Evolutionary conservation across 2,113 vertebrate species (phyloP), one percentile per base, ranked within the genome.

Genomic region (Oncorhynchus clarkii): DNA sequence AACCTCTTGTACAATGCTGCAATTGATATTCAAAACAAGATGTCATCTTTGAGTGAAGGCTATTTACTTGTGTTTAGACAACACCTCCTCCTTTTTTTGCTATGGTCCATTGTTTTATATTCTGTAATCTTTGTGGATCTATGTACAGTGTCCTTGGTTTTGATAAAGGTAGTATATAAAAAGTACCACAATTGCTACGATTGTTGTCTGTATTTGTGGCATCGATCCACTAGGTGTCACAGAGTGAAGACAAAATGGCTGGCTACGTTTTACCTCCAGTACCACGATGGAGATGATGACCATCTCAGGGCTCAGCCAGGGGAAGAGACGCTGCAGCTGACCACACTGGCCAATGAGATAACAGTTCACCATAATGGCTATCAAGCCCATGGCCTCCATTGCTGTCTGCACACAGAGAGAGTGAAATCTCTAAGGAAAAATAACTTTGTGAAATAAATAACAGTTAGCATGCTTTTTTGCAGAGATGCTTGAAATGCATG

Each of bases 321-420:
- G 96, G 84, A 97, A 96, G 48, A 99, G 95, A 16, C 97, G 89
- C 85, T 97, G 97, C 8, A 99, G 95, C 89, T 99, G 97, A 24
- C 96, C 97, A 0, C 97, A 98, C 88, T 98, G 97, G 18, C 97
- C 96, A 14, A 99, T 96, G 90, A 99, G 92, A 89, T 97, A 98
- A 85, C 96, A 99, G 92, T 99, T 99, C 26, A 99, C 96, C 75
- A 99, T 93, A 34, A 99, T 98, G 67, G 97, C 97, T 82, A 99
- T 87, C 51, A 98, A 88, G 0, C 97, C 97, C 97, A 99, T 98
- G 60, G 94, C 95, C 85, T 99, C 97, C 97, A 99, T 98, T 22
- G 95, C 97, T 78, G 95, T 98, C 97, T 99, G 94, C 70, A 78
- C 57, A 83, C 14, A 77, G 11, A 75, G n/a, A 78, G 0, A 69